Evolutionary conservation across 37 sponge, comb jelly and placozoan species (phyloP).

Genomic region (Corticium candelabrum): DNA sequence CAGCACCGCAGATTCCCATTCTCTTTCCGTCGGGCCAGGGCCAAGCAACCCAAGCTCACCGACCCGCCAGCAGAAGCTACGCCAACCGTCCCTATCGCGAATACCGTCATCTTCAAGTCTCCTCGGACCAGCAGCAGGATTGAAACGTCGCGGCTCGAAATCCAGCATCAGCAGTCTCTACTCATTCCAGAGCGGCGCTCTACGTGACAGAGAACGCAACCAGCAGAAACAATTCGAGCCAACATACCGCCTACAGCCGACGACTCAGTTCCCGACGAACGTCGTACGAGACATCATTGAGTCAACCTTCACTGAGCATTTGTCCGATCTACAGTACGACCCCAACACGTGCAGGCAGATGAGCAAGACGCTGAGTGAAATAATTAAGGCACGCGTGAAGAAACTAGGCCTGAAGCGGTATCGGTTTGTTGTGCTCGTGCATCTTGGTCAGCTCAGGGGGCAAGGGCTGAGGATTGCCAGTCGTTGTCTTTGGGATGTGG

Average conservation of each 20-base stretch:
- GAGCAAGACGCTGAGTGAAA: constrained; percentile 26
- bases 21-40: no score
- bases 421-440: constrained; percentile 43
- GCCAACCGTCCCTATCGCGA: background rate
- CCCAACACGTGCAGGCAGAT: background rate
- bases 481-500: constrained; percentile 49
- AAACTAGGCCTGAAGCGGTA: constrained; percentile 24
- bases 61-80: background rate
- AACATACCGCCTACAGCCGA: constrained; percentile 38
- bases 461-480: constrained; percentile 45
- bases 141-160: background rate
- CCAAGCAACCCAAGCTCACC: no score
- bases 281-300: constrained; percentile 24
- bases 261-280: constrained; percentile 18
- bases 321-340: constrained; percentile 21
- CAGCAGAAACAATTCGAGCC: constrained; percentile 9
- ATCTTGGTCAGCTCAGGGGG: constrained; percentile 26
- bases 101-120: background rate
- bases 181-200: background rate
- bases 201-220: background rate
- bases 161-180: background rate
- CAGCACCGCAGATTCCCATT: no score
- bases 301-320: constrained; percentile 1
- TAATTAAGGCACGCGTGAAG: constrained; percentile 46
- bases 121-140: no score